Base-by-base conservation (phyloP, 2,113 vertebrate genomes). In the Sander vitreus region DNA sequence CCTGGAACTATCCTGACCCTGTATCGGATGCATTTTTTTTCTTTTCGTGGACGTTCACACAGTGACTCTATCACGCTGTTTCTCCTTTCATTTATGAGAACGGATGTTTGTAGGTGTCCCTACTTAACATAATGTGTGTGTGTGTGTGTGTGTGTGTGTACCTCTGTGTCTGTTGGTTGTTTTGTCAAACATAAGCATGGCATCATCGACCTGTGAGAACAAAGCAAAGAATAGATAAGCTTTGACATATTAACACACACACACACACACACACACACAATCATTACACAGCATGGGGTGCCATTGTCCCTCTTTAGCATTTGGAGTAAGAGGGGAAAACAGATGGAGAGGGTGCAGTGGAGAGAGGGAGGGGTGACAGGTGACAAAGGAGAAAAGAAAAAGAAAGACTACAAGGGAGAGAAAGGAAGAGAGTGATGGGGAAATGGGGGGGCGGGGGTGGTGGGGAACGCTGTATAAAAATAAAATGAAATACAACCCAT, bases 131-230 rank as follows among this genome's bases (percentile, higher is more conserved):
- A 63, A 50, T 76, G 65, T 50, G 43, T 67, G 77, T 73, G 75
- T 16, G 55, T 67, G 77, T 73, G 75, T 16, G 50, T 43, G 39
- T 43, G 11, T 18, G 71, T 75, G 69, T 18, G 21, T 87, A 98
- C 97, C 97, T 97, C 97, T 95, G 94, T 98, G 97, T 90, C 97
- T 94, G 95, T 99, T 99, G 92, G 97, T 99, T 43, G 97, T 99
- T 96, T 99, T 99, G 96, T 99, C 97, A 6, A 99, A 99, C 97
- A 98, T 99, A 87, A 99, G 95, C 97, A 99, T 99, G 67, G 97
- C 97, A 27, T 99, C 97, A 0, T 99, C 97, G 84, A 99, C 97
- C 97, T 99, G 95, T 59, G 82, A 88, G 75, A 70, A 93, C 88
- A 88, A 91, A 81, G 92, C 16, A 68, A 73, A 91, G 88, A 87